A percentile compares a stretch with the other conserved stretches of the same genome.
These are phyloP conservation scores for Platygyra sinensis DNA, from an alignment of 64 coral and sea anemone species.

Conservation along the genomic window DNA sequence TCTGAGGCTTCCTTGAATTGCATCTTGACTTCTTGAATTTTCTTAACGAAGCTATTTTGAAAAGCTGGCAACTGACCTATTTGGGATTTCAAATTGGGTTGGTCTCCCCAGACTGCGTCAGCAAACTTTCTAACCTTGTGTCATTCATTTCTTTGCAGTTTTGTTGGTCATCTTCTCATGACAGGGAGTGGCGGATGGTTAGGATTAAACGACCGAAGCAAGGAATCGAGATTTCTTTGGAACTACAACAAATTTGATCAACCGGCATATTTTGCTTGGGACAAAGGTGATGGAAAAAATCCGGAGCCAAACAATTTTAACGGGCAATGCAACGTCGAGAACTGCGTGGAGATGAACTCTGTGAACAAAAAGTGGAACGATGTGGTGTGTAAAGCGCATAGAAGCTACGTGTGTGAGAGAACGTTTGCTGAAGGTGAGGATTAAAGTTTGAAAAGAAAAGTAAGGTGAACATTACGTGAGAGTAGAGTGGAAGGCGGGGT, in stretches of 20 bases:
- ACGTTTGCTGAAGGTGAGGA: conserved; percentile 54
- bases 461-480: no score
- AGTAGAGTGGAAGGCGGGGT: no score
- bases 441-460: neutral
- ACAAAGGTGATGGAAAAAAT: conserved; percentile 58
- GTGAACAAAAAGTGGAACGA: conserved; percentile 95
- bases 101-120: no score
- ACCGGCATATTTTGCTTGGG: conserved; percentile 75
- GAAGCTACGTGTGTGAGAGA: conserved; percentile 77
- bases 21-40: no score
- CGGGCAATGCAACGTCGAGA: conserved; percentile 87
- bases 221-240: conserved; percentile 86
- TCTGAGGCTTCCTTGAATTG: no score
- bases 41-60: no score
- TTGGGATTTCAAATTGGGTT: no score
- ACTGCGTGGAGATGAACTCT: conserved; percentile 90
- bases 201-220: conserved; percentile 89
- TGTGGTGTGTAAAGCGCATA: conserved; percentile 87
- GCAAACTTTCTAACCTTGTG: no score
- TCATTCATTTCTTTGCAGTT: conserved; percentile 11
- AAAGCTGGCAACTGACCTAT: no score
- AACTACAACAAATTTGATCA: conserved; percentile 74
- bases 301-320: conserved; percentile 93
- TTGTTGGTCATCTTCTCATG: conserved; percentile 52
- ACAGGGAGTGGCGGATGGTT: conserved; percentile 89